Base-by-base conservation (phyloP, 2,797 vertebrate species). In the Siniperca obscura region DNA sequence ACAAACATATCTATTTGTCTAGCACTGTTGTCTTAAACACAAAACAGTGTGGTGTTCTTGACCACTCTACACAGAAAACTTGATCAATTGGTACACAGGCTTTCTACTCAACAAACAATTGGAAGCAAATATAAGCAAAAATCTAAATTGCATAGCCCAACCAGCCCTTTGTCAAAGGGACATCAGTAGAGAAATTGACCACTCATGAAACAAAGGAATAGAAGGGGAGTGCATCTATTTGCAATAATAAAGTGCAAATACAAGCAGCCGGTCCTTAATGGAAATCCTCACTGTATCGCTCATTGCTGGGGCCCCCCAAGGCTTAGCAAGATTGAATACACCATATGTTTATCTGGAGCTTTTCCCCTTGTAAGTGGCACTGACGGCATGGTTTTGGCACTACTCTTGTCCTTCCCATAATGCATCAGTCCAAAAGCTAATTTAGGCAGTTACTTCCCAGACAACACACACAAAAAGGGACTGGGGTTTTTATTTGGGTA, bases 291-390 rank as follows among this genome's bases (percentile, higher is more conserved):
- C 89, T 84, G 89, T 90, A 94, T 92, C 74, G 40, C 81, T 93
- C 90, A 91, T 91, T 86, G 92, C 85, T 53, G 48, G 69, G 76
- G 59, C 85, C 87, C 92, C 92, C 83, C 87, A 80, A 93, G 93
- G 93, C 89, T 91, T 81, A 82, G 83, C 83, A 90, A 93, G 95
- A 95, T 93, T 93, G 93, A 94, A 94, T 85, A 89, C 79, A 74
- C 94, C 94, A 94, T 94, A 94, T 95, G 94, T 90, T 94, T 90
- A 92, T 93, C 86, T 90, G 86, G 85, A 93, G 89, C 89, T 89
- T 92, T 87, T 86, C 85, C 78, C 87, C 60, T 86, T 66, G 70
- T 90, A 93, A 92, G 89, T 91, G 89, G 80, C 90, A 91, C 89
- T 92, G 92, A 88, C 69, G 81, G 80, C 86, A 84, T 83, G 86